Evolutionary conservation across 2,113 vertebrate genomes (phyloP), one percentile per base, ranked within the genome.

Genomic region (Erythrocercus mccallii): DNA sequence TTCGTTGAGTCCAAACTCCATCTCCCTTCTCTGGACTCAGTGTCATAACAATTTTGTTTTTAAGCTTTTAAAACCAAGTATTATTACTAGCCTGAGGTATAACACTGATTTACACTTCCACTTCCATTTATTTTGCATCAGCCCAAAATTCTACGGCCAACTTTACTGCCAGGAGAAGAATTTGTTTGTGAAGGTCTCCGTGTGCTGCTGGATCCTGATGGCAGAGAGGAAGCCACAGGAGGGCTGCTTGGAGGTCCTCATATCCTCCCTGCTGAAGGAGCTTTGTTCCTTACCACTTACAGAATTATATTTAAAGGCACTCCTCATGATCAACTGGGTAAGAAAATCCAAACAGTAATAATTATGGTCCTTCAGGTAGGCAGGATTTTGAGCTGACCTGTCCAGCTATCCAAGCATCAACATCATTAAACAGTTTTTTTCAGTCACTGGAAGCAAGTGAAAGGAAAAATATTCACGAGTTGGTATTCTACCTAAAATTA

Each of bases 231-330:
- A 92, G 99, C 99, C 51, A 98, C 99, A 3, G 99, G 99, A 89
- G 99, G 99, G 28, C 97, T 99, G 57, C 97, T 99, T 50, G 99
- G 99, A 96, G 99, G 99, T 12, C 99, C 99, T 64, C 99, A 99
- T 94, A 99, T 99, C 91, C 98, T 99, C 44, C 99, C 99, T 90
- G 99, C 99, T 97, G 99, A 99, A 98, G 99, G 99, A 85, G 99
- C 99, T 23, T 98, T 99, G 64, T 99, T 99, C 95, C 99, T 99
- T 81, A 99, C 99, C 66, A 99, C 98, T 31, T 99, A 99, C 93
- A 98, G 99, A 65, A 98, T 99, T 97, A 98, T 99, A 92, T 99
- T 99, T 94, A 99, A 99, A 98, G 99, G 99, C 88, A 98, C 99
- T 50, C 99, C 99, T 42, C 99, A 99, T 45, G 99, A 99, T 96